Conservation (phyloP, 2,797 vertebrate genomes). For the Danio kyathit region DNA sequence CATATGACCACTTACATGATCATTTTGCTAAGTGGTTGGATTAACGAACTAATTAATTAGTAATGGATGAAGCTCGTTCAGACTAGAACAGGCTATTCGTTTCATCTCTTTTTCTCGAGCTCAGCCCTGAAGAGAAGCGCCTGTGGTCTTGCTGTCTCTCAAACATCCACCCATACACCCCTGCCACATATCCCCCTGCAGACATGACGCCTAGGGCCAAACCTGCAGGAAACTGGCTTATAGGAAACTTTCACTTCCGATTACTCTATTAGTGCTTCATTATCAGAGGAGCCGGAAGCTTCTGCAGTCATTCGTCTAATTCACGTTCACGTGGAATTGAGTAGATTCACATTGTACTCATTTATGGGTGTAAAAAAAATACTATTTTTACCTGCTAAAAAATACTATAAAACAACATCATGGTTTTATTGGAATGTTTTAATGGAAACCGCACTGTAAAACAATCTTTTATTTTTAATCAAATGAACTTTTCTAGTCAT, state of each 20-base stretch:
- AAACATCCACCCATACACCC: slow-evolving; percentile 29
- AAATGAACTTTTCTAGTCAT: too few species aligned
- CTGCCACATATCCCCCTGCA: slow-evolving; percentile 3
- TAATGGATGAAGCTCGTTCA: slow-evolving; percentile 60
- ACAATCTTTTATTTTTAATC: too few species aligned
- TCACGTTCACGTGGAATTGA: too few species aligned
- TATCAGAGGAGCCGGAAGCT: slow-evolving; percentile 33
- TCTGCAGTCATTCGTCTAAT: slow-evolving; percentile 22
- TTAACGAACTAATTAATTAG: slow-evolving; percentile 63
- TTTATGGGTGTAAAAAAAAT: too few species aligned
- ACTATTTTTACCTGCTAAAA: too few species aligned
- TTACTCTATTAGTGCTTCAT: slow-evolving; percentile 33
- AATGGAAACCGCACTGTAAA: too few species aligned
- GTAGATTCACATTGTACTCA: too few species aligned
- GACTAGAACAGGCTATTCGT: slow-evolving; percentile 44
- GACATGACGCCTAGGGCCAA: slow-evolving; percentile 44
- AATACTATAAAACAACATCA: too few species aligned
- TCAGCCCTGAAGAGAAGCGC: slow-evolving; percentile 44
- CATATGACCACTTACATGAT: slow-evolving; percentile 66
- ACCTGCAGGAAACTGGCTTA: slow-evolving; percentile 43
- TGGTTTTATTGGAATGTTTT: too few species aligned
- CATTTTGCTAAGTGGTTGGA: slow-evolving; percentile 63
- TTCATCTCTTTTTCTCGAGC: slow-evolving; percentile 63
- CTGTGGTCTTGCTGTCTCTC: slow-evolving; percentile 38
- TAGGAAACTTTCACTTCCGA: slow-evolving; percentile 48